These are phyloP conservation scores for Chelonia mydas DNA, from an alignment of 2,797 vertebrate genomes.

Conservation along the genomic window DNA sequence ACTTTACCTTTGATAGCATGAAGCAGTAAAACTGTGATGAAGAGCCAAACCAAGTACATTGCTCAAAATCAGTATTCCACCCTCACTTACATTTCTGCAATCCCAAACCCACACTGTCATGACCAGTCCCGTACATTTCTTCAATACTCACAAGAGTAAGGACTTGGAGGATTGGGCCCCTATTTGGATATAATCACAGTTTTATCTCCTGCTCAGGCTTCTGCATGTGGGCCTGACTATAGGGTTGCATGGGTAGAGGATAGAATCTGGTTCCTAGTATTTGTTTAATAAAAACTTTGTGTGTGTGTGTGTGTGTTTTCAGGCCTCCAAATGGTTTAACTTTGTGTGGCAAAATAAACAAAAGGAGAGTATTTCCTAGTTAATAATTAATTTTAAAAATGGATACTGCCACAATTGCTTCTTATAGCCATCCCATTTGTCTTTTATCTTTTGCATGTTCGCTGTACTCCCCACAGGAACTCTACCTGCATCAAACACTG, in stretches of 20 bases:
- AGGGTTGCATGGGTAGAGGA: neutral
- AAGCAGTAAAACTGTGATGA: neutral
- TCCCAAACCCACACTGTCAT: neutral
- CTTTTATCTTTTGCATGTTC: conserved; percentile 30
- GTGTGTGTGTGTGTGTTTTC: neutral
- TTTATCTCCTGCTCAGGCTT: neutral
- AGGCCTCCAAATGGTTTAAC: conserved; percentile 1
- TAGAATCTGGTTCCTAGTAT: neutral
- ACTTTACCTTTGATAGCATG: neutral
- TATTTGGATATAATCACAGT: neutral
- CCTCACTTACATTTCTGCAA: neutral
- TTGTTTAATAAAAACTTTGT: conserved; percentile 1
- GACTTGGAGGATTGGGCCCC: neutral
- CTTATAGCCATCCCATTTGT: conserved; percentile 26
- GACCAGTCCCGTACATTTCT: neutral
- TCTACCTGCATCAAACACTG: neutral
- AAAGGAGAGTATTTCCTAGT: neutral
- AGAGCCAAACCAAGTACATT: neutral
- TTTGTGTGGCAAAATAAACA: conserved; percentile 21
- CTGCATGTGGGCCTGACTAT: neutral
- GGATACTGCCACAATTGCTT: neutral
- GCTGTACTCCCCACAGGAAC: neutral
- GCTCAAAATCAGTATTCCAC: neutral
- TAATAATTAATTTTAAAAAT: conserved; percentile 42
- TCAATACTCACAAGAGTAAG: neutral